Percentiles rank a stretch among this genome's conserved stretches.
Evolutionary conservation across 2,797 vertebrate species (phyloP).

Genomic region (Toxotes lorentzi): DNA sequence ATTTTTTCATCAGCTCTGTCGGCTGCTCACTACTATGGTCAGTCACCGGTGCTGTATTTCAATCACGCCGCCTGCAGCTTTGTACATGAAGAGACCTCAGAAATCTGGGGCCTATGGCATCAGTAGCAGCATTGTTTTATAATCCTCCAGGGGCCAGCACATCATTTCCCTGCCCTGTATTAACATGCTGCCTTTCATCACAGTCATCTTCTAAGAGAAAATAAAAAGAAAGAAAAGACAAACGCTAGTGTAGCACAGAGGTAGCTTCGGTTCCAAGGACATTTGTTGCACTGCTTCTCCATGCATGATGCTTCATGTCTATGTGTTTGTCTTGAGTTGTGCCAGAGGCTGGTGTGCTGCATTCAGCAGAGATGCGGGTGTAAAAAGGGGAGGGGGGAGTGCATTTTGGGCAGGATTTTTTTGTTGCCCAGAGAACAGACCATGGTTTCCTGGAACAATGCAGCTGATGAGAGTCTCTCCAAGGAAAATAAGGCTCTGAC

Average conservation of each 20-base stretch:
- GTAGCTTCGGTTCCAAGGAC: slow-evolving; percentile 57
- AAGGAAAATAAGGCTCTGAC: slow-evolving; percentile 91
- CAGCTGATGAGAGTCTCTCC: slow-evolving; percentile 89
- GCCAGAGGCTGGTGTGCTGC: slow-evolving; percentile 62
- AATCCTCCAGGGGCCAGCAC: slow-evolving; percentile 50
- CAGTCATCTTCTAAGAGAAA: slow-evolving; percentile 54
- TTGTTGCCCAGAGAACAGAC: slow-evolving; percentile 85
- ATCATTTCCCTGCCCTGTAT: slow-evolving; percentile 66
- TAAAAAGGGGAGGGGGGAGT: slow-evolving; percentile 34
- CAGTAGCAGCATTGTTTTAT: slow-evolving; percentile 72
- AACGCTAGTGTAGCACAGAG: slow-evolving; percentile 39
- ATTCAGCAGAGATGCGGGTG: slow-evolving; percentile 67
- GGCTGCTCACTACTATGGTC: slow-evolving; percentile 74
- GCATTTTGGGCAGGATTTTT: slow-evolving; percentile 76
- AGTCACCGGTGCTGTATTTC: slow-evolving; percentile 57
- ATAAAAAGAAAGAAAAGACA: slow-evolving; percentile 44
- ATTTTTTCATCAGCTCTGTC: slow-evolving; percentile 65
- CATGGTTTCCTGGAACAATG: slow-evolving; percentile 91
- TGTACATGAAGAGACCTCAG: slow-evolving; percentile 54
- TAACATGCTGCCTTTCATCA: slow-evolving; percentile 70
- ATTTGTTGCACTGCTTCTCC: slow-evolving; percentile 48
- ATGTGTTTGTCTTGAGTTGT: slow-evolving; percentile 44
- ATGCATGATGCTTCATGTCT: slow-evolving; percentile 44
- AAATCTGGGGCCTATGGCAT: slow-evolving; percentile 72
- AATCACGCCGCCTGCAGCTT: slow-evolving; percentile 59